A percentile compares a stretch with the other conserved stretches of the same genome.
Conservation (phyloP, 92 coral and sea anemone genomes). For the Epizoanthus rinbou region DNA sequence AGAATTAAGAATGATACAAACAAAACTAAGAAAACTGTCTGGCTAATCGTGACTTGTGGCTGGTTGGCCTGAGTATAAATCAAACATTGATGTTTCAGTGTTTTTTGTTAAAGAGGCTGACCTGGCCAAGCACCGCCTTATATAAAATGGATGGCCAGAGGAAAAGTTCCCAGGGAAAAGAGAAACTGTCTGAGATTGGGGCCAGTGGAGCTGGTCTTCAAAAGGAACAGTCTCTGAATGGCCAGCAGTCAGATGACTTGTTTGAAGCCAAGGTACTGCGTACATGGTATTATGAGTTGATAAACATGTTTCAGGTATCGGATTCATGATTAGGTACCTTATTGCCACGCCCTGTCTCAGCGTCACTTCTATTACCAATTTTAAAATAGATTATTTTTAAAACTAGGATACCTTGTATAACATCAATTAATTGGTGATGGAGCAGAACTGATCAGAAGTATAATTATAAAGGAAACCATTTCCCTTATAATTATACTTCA, state of each 20-base stretch:
- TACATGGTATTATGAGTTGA: neutral
- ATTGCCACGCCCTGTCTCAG: conserved; percentile 5
- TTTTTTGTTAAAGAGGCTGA: neutral
- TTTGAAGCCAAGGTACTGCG: conserved; percentile 17
- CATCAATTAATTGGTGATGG: no score
- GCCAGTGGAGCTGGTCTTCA: conserved; percentile 12
- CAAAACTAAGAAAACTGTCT: no score
- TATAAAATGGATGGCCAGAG: conserved; percentile 28
- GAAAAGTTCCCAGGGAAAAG: conserved; percentile 14
- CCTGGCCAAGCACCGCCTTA: neutral
- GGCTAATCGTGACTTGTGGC: neutral
- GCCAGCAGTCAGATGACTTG: conserved; percentile 23
- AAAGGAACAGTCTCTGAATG: conserved; percentile 27
- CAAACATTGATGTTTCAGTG: neutral
- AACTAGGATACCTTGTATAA: no score
- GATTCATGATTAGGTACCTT: neutral
- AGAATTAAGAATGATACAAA: no score
- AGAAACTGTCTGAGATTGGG: neutral
- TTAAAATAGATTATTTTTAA: no score
- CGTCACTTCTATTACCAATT: neutral
- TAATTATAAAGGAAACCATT: no score
- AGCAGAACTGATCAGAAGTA: no score
- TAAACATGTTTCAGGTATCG: neutral
- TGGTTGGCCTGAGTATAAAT: neutral
- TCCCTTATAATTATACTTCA: no score